These are phyloP conservation scores for Ctenosaura bakeri DNA, from an alignment of 2,797 vertebrate species.

Conservation along the genomic window DNA sequence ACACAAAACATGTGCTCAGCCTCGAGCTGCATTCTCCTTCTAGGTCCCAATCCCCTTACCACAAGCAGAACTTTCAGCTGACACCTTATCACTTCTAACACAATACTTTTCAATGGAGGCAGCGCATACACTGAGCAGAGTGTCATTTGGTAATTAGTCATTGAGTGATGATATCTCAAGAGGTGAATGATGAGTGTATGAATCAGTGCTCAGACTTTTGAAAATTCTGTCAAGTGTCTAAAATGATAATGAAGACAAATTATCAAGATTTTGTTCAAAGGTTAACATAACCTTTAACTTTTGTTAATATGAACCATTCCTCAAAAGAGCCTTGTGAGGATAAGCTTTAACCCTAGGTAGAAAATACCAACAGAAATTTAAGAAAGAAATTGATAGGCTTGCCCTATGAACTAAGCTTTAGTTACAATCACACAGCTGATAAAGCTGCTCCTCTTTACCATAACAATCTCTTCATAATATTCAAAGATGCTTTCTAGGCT, in stretches of 20 bases:
- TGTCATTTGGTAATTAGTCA: slow-evolving; percentile 10
- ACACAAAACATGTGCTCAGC: neutral
- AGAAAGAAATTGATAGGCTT: neutral
- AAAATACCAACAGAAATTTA: neutral
- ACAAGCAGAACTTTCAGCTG: neutral
- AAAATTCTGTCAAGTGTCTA: slow-evolving; percentile 25
- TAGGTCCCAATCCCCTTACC: neutral
- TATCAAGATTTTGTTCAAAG: slow-evolving; percentile 18
- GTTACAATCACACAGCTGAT: neutral
- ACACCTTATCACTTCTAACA: neutral
- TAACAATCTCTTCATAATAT: neutral
- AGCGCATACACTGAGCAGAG: neutral
- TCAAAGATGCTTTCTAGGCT: neutral
- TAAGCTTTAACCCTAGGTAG: neutral
- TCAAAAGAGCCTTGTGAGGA: neutral
- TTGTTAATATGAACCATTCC: neutral
- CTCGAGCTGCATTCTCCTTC: neutral
- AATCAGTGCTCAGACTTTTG: slow-evolving; percentile 16
- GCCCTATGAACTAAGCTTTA: neutral
- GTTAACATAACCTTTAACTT: slow-evolving; percentile 21
- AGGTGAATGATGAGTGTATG: slow-evolving; percentile 12
- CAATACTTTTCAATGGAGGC: neutral
- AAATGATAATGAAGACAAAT: slow-evolving; percentile 15
- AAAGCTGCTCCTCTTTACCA: neutral
- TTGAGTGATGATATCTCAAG: slow-evolving; percentile 3